Percentiles rank a stretch among this genome's conserved stretches.
These are phyloP conservation scores for Dicycla oo DNA, from an alignment of 2,888 invertebrate genomes.

Conservation along the genomic window DNA sequence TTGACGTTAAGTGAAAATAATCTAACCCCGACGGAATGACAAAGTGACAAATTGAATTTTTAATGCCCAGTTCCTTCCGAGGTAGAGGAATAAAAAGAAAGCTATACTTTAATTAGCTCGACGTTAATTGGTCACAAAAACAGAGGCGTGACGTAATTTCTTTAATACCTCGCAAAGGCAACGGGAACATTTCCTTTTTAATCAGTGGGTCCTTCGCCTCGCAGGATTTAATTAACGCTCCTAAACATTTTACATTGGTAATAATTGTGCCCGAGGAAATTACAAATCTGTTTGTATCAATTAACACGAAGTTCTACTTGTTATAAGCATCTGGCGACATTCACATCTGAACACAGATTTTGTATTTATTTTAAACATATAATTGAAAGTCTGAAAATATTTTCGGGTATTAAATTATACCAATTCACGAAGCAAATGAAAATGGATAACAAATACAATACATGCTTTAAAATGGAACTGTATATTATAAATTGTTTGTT, in stretches of 20 bases:
- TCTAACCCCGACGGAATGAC: slow-evolving; percentile 28
- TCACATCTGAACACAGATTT: slow-evolving; percentile 27
- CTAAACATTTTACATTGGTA: slow-evolving; percentile 84
- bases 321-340: slow-evolving; percentile 58
- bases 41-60: slow-evolving; percentile 49
- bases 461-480: background rate
- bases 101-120: slow-evolving; percentile 67
- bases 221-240: slow-evolving; percentile 83
- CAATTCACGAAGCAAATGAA: slow-evolving; percentile 5
- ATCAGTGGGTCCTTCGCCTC: slow-evolving; percentile 74
- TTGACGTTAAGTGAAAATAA: slow-evolving; percentile 33
- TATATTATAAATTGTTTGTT: background rate
- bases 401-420: background rate
- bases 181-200: slow-evolving; percentile 75
- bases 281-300: slow-evolving; percentile 79
- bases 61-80: slow-evolving; percentile 41
- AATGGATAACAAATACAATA: slow-evolving; percentile 13
- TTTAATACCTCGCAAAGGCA: slow-evolving; percentile 71
- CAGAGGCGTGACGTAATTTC: slow-evolving; percentile 73
- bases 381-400: slow-evolving; percentile 10
- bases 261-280: slow-evolving; percentile 78
- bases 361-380: slow-evolving; percentile 12
- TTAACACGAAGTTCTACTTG: slow-evolving; percentile 74
- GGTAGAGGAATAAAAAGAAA: slow-evolving; percentile 59
- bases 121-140: slow-evolving; percentile 71